Percentiles rank a stretch among this genome's conserved stretches.
Evolutionary conservation across 2,797 vertebrate genomes (phyloP).

Genomic region (Mormyrus hasselquistii): DNA sequence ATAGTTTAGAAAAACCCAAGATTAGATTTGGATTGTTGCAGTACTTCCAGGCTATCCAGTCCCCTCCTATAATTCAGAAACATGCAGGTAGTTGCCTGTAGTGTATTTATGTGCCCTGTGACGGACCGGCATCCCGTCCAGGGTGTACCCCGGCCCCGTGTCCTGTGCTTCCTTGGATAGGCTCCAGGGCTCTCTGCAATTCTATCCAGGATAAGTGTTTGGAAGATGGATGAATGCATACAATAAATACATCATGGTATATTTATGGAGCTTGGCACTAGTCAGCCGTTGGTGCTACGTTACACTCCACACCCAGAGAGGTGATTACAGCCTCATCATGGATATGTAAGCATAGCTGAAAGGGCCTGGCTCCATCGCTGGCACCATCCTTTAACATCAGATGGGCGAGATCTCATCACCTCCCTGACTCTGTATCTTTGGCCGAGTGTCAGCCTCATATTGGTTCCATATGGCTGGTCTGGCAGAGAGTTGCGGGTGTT

Average conservation of each 20-base stretch:
- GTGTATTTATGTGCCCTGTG: not conserved
- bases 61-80: not conserved
- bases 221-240: not conserved
- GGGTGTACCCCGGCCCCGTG: not conserved
- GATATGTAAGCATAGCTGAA: not conserved
- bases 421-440: not conserved
- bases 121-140: not conserved
- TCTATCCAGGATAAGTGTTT: not conserved
- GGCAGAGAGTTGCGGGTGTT: not conserved
- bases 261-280: not conserved
- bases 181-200: not conserved
- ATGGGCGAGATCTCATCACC: not conserved
- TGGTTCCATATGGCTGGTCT: conserved; percentile 15
- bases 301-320: not conserved
- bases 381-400: not conserved
- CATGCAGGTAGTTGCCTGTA: not conserved
- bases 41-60: not conserved
- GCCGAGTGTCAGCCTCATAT: not conserved
- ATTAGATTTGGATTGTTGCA: not conserved
- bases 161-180: not conserved
- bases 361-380: not conserved
- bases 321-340: not conserved
- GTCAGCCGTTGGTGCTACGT: not conserved
- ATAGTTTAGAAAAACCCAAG: not conserved
- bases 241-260: not conserved